A percentile compares a stretch with the other conserved stretches of the same genome.
phyloP scores from a whole-genome alignment of 2,797 vertebrate species.

The Microcaecilia unicolor region DNA sequence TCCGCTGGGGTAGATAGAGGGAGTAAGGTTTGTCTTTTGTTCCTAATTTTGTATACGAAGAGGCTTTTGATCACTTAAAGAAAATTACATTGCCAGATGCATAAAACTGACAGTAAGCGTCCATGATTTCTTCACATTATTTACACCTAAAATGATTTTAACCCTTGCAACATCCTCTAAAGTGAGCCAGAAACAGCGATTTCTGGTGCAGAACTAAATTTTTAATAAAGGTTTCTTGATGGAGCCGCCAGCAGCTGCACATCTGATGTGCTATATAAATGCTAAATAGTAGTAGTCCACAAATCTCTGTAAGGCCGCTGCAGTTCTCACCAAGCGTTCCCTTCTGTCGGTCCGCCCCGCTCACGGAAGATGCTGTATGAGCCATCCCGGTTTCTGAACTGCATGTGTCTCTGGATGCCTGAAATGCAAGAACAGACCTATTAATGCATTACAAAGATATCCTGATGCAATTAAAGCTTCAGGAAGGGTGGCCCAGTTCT shows the following conservation, averaged over 20 bases:
- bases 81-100: too few species aligned
- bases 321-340: slow-evolving; percentile 67
- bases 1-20: too few species aligned
- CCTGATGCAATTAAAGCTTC: too few species aligned
- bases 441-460: too few species aligned
- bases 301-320: too few species aligned
- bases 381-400: slow-evolving; percentile 49
- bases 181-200: neutral
- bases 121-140: too few species aligned
- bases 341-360: slow-evolving; percentile 25
- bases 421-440: slow-evolving; percentile 1
- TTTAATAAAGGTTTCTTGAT: neutral
- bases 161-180: neutral
- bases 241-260: neutral
- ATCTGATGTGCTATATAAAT: too few species aligned
- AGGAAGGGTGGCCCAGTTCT: too few species aligned
- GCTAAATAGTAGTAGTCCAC: neutral
- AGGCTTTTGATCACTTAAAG: too few species aligned
- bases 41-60: too few species aligned
- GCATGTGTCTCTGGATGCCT: slow-evolving; percentile 73
- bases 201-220: neutral
- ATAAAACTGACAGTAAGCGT: too few species aligned
- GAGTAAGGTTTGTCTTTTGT: too few species aligned
- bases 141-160: neutral
- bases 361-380: slow-evolving; percentile 63